Evolutionary conservation across 2,888 invertebrate species (phyloP).

Genomic region (Ophion slaviceki): DNA sequence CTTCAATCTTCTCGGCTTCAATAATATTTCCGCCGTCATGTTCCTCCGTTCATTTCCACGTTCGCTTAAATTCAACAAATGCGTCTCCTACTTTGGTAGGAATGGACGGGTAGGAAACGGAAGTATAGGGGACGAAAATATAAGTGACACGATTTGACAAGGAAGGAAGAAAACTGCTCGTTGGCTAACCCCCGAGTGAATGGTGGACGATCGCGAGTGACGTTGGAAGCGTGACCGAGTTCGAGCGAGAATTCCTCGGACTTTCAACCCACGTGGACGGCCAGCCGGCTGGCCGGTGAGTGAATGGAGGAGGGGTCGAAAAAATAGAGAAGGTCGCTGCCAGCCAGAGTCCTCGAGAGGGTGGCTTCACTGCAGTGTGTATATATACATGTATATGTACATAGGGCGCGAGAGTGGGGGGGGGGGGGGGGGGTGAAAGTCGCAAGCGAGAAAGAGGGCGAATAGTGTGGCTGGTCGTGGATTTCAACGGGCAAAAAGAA

Average conservation of each 20-base stretch:
- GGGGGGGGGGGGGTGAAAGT: slow-evolving; percentile 64
- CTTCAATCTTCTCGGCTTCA: no score
- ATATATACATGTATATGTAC: slow-evolving; percentile 14
- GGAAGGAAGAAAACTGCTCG: no score
- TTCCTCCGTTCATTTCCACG: no score
- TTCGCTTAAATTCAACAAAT: no score
- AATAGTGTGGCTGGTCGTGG: slow-evolving; percentile 65
- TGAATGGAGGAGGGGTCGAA: slow-evolving; percentile 19
- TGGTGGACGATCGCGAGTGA: slow-evolving; percentile 1
- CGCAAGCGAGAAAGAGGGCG: slow-evolving; percentile 57
- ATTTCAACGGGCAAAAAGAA: slow-evolving; percentile 64
- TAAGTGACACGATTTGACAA: no score
- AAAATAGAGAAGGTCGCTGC: slow-evolving; percentile 58
- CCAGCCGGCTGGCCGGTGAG: slow-evolving; percentile 44
- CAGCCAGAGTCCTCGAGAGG: slow-evolving; percentile 53
- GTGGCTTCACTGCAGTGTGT: slow-evolving; percentile 29
- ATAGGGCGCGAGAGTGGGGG: background rate
- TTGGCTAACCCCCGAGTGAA: no score
- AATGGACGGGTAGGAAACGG: no score
- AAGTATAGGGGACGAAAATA: no score
- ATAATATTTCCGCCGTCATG: no score
- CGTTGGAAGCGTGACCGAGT: slow-evolving; percentile 40
- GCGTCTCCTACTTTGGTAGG: no score
- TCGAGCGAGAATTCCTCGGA: slow-evolving; percentile 44
- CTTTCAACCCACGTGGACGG: slow-evolving; percentile 55